These are phyloP conservation scores for Indri indri DNA, from an alignment of 2,113 vertebrate genomes.

Conservation along the genomic window DNA sequence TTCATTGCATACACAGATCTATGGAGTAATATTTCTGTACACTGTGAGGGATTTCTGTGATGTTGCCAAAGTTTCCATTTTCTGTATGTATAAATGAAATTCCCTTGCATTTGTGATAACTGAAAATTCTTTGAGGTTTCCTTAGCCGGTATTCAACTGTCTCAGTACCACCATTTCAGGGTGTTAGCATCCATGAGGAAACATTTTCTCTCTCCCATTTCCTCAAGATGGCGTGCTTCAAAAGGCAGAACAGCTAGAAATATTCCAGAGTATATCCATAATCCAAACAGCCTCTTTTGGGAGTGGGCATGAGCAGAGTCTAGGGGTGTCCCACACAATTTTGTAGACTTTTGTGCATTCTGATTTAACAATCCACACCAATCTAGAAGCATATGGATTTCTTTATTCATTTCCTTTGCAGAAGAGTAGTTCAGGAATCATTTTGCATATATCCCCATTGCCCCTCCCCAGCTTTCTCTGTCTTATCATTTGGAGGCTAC, in stretches of 20 bases:
- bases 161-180: neutral
- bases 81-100: neutral
- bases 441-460: neutral
- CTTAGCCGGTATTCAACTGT: neutral
- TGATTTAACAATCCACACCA: constrained; percentile 46
- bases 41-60: neutral
- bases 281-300: neutral
- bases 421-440: constrained; percentile 7
- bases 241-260: neutral
- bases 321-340: neutral
- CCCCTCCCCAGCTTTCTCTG: neutral
- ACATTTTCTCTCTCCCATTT: neutral
- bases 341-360: neutral
- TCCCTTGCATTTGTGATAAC: neutral
- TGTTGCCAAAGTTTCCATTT: neutral
- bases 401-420: constrained; percentile 47
- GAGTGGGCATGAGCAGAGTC: neutral
- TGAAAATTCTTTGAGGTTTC: neutral
- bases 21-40: neutral
- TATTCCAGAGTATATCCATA: neutral
- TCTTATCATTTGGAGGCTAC: constrained; percentile 44
- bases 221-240: neutral
- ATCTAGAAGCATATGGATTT: constrained; percentile 31
- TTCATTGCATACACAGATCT: neutral
- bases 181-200: neutral